A percentile compares a stretch with the other conserved stretches of the same genome.
These are phyloP conservation scores for Ridgeia piscesae DNA, from an alignment of 1,140 invertebrate genomes.

Conservation along the genomic window DNA sequence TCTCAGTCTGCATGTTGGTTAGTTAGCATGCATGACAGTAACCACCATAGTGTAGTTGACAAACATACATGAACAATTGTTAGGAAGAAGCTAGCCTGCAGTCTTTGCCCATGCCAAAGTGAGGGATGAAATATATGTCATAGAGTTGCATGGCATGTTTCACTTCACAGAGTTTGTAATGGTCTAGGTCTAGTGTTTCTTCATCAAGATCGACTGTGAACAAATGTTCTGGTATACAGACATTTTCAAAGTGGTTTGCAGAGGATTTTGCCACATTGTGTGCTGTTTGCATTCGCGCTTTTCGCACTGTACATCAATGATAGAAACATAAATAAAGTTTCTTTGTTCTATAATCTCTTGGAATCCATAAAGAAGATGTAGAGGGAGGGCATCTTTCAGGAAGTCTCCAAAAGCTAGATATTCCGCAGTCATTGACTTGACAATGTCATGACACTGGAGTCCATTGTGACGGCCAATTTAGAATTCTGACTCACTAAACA, in stretches of 20 bases:
- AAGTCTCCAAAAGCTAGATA: neutral
- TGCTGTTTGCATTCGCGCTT: too few species aligned
- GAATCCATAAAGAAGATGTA: too few species aligned
- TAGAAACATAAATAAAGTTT: too few species aligned
- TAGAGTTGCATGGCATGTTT: neutral
- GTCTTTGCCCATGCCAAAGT: too few species aligned
- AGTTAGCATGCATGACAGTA: neutral
- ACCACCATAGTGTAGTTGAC: too few species aligned
- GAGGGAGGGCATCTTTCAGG: too few species aligned
- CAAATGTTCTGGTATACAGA: neutral
- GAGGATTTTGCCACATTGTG: too few species aligned
- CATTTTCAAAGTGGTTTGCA: too few species aligned
- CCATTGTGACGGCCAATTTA: neutral
- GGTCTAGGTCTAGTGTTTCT: neutral
- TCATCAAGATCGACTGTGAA: neutral
- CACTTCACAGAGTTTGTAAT: neutral
- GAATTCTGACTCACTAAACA: neutral
- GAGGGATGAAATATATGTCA: neutral
- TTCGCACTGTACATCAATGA: too few species aligned
- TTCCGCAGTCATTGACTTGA: neutral
- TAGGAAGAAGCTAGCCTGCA: too few species aligned
- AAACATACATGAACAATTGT: too few species aligned
- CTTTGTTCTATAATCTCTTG: too few species aligned
- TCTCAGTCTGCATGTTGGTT: neutral
- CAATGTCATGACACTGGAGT: neutral